Conservation (phyloP, 2,113 vertebrate species). For the Pontoporia blainvillei region DNA sequence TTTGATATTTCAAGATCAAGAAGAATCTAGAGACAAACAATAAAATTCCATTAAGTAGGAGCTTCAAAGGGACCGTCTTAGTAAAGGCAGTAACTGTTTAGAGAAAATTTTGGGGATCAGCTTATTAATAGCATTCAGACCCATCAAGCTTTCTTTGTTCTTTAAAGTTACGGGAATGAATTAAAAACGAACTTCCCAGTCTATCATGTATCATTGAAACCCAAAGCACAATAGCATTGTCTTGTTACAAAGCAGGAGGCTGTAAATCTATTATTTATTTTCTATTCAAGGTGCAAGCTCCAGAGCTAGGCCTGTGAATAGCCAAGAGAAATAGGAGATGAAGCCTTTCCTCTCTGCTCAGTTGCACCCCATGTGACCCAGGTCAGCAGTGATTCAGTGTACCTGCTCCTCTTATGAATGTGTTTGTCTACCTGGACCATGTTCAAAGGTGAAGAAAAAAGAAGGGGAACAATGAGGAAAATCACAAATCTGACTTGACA, state of each 20-base stretch:
- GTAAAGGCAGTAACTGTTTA: neutral
- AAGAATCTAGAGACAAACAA: conserved; percentile 7
- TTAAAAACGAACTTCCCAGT: conserved; percentile 51
- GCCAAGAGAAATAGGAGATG: conserved; percentile 47
- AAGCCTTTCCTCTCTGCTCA: conserved; percentile 45
- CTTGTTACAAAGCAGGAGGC: conserved; percentile 26
- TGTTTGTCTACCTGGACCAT: conserved; percentile 37
- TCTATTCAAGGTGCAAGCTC: conserved; percentile 42
- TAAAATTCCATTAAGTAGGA: neutral
- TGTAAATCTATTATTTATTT: conserved; percentile 56
- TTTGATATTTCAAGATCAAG: conserved; percentile 35
- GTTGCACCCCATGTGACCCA: neutral
- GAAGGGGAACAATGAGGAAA: neutral
- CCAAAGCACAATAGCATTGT: conserved; percentile 50
- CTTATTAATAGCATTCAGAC: neutral
- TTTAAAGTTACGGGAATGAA: conserved; percentile 32
- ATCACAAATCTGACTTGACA: neutral
- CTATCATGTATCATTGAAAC: conserved; percentile 51
- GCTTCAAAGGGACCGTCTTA: neutral
- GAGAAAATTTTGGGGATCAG: neutral
- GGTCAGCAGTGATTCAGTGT: neutral
- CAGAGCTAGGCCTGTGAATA: neutral
- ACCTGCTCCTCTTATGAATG: neutral
- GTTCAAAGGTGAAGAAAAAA: conserved; percentile 21
- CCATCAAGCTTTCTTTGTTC: conserved; percentile 31